Percentiles rank a stretch among this genome's conserved stretches.
Conservation (phyloP, 2,113 vertebrate species). For the Zosterops japonicus region DNA sequence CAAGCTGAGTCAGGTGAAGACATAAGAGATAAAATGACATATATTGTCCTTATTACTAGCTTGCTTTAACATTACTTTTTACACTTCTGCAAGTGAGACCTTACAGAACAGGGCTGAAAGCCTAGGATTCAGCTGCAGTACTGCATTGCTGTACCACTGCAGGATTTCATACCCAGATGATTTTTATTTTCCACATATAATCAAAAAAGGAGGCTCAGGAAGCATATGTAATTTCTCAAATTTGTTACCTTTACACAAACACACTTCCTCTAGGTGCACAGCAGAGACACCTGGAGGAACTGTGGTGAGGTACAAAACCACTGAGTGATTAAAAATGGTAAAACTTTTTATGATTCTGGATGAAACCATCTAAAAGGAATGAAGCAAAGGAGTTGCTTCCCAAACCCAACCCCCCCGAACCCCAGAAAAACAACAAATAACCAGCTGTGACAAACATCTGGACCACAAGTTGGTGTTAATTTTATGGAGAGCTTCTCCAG, state of each 20-base stretch:
- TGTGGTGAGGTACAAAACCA: neutral
- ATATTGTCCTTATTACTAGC: neutral
- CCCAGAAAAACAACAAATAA: neutral
- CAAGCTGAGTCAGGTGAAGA: neutral
- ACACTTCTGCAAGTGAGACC: neutral
- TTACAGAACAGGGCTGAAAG: neutral
- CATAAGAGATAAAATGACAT: neutral
- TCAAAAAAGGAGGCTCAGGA: neutral
- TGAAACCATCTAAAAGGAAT: constrained; percentile 13
- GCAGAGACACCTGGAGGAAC: neutral
- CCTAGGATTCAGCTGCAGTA: neutral
- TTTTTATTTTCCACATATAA: neutral
- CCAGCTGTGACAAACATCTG: neutral
- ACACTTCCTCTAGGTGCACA: neutral
- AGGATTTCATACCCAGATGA: neutral
- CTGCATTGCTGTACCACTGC: neutral
- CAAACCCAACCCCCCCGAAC: neutral
- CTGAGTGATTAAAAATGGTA: neutral
- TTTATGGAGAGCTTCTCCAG: neutral
- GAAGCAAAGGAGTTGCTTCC: neutral
- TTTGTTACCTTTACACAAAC: neutral
- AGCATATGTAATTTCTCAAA: neutral
- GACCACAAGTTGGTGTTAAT: neutral
- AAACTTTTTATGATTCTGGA: neutral
- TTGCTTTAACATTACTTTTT: neutral